Conservation (phyloP, 2,888 invertebrate species). For the Volucella bombylans region DNA sequence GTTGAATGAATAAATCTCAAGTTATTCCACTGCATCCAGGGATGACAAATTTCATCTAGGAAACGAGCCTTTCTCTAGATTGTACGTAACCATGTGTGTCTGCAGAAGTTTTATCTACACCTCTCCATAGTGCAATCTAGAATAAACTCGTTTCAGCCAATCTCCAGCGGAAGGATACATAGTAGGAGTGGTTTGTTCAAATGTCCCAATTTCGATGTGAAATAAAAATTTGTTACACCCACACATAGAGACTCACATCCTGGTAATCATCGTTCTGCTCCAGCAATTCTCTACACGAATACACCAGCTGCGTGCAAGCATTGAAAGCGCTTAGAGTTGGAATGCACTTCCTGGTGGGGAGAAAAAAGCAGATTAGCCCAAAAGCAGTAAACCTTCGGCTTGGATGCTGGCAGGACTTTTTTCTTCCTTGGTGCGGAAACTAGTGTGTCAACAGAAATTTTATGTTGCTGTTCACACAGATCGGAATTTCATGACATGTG, state of each 20-base stretch:
- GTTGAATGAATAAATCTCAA: slow-evolving; percentile 70
- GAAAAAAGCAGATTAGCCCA: slow-evolving; percentile 32
- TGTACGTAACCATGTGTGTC: not conserved
- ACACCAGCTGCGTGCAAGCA: not conserved
- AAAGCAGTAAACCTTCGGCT: not conserved
- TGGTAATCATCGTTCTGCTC: slow-evolving; percentile 47
- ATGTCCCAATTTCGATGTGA: slow-evolving; percentile 61
- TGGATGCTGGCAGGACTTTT: slow-evolving; percentile 11
- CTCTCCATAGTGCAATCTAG: slow-evolving; percentile 20
- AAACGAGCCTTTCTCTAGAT: slow-evolving; percentile 32
- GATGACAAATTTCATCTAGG: slow-evolving; percentile 58
- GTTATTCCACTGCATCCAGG: slow-evolving; percentile 43
- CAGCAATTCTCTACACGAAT: slow-evolving; percentile 18
- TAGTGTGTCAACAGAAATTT: slow-evolving; percentile 53
- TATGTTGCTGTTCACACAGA: slow-evolving; percentile 44
- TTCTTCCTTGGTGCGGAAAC: slow-evolving; percentile 26
- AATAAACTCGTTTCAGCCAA: slow-evolving; percentile 22
- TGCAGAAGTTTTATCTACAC: slow-evolving; percentile 27
- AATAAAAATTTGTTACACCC: slow-evolving; percentile 50
- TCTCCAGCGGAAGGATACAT: slow-evolving; percentile 44
- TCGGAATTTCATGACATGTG: slow-evolving; percentile 62
- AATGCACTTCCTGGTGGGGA: slow-evolving; percentile 43
- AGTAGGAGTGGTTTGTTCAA: slow-evolving; percentile 22
- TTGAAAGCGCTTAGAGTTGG: not conserved
- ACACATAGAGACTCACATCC: slow-evolving; percentile 1